A percentile compares a stretch with the other conserved stretches of the same genome.
Conservation (phyloP, 2,888 invertebrate species). For the Scrobipalpa atriplicella region DNA sequence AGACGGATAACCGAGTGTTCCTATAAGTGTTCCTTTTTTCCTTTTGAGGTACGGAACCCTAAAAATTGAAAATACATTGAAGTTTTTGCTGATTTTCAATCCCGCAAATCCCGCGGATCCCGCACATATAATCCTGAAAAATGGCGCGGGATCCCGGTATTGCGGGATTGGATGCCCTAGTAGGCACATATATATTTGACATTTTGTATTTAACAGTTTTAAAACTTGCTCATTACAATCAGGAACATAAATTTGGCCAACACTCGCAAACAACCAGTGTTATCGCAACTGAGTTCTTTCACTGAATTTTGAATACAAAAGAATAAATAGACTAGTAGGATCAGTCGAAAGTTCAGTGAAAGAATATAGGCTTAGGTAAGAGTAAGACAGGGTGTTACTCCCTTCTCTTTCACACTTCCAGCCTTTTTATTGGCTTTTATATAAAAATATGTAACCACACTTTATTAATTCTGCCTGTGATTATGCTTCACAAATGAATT, state of each 20-base stretch:
- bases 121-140: no score
- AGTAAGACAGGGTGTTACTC: slow-evolving; percentile 67
- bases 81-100: no score
- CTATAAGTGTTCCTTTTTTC: no score
- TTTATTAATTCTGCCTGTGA: no score
- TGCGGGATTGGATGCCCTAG: no score
- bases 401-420: slow-evolving; percentile 47
- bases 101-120: no score
- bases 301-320: slow-evolving; percentile 38
- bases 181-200: no score
- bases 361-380: slow-evolving; percentile 18
- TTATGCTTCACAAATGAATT: not conserved
- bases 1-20: no score
- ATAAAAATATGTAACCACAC: not conserved
- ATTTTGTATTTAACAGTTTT: no score
- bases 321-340: not conserved
- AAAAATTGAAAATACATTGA: no score
- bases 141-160: no score
- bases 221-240: not conserved
- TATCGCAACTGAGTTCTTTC: slow-evolving; percentile 38
- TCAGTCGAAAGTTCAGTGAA: slow-evolving; percentile 18
- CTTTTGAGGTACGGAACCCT: no score
- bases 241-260: not conserved
- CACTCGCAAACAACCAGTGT: slow-evolving; percentile 14
- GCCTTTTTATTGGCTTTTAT: slow-evolving; percentile 13